phyloP scores from a whole-genome alignment of 2,797 vertebrate species.

The Eulemur rubriventer region DNA sequence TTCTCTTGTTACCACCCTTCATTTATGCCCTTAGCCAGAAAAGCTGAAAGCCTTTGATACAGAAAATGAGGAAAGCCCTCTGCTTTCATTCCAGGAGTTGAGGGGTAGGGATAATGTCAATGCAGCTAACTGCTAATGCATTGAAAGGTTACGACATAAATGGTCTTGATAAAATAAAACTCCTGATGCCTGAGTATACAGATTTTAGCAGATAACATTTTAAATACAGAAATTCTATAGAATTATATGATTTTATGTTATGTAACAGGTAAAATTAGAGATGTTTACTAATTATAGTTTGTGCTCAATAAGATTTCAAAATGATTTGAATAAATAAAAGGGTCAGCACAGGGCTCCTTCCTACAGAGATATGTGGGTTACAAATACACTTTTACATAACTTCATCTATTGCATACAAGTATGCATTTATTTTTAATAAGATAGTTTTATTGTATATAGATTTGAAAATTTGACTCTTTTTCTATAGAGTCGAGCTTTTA shows the following conservation, averaged over 20 bases:
- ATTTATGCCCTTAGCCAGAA: slow-evolving; percentile 23
- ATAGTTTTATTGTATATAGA: neutral
- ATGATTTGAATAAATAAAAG: neutral
- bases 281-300: neutral
- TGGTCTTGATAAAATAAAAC: slow-evolving; percentile 6
- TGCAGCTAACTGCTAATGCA: neutral
- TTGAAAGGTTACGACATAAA: neutral
- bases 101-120: neutral
- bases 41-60: neutral
- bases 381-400: neutral
- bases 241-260: neutral
- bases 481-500: neutral
- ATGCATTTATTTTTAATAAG: neutral
- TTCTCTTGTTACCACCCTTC: slow-evolving; percentile 31
- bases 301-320: neutral
- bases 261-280: neutral
- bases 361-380: neutral
- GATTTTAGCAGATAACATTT: neutral
- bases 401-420: neutral
- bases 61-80: neutral
- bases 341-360: neutral
- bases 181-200: neutral
- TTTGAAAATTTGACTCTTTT: neutral
- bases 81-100: neutral
- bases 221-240: neutral